A percentile compares a stretch with the other conserved stretches of the same genome.
Evolutionary conservation across 2,113 vertebrate genomes (phyloP).

Genomic region (Phaetusa simplex): DNA sequence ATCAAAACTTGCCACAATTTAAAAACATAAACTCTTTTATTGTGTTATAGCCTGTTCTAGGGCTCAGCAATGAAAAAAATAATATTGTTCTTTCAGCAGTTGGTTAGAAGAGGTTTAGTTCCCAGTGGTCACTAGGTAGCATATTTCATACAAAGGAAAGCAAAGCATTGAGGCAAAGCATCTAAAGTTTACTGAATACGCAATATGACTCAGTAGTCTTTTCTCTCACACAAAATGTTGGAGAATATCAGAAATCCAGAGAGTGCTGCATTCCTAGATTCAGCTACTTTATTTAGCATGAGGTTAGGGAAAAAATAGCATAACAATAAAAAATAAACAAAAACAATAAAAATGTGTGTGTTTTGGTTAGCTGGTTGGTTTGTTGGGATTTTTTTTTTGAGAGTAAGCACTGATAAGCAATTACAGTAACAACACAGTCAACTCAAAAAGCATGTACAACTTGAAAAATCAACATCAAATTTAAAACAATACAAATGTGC

Average conservation of each 20-base stretch:
- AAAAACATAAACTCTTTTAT: neutral
- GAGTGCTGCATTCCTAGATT: neutral
- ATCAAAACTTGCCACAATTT: neutral
- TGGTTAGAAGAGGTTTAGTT: neutral
- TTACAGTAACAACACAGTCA: neutral
- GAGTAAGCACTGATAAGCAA: accelerated
- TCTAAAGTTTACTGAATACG: neutral
- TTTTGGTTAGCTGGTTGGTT: neutral
- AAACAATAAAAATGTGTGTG: neutral
- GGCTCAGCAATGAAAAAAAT: neutral
- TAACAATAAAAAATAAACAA: neutral
- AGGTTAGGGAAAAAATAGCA: neutral
- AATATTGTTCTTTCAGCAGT: neutral
- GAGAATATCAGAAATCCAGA: neutral
- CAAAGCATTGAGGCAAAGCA: neutral
- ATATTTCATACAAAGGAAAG: neutral
- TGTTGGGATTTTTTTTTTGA: neutral
- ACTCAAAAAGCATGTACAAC: neutral
- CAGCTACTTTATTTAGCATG: neutral
- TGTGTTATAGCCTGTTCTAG: neutral
- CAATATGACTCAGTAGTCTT: neutral
- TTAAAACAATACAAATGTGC: neutral
- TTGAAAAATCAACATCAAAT: neutral
- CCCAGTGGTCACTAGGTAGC: neutral
- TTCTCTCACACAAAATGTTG: neutral